Percentiles rank a stretch among this genome's conserved stretches.
Conservation (phyloP, 2,888 invertebrate genomes). For the Crioceris asparagi region DNA sequence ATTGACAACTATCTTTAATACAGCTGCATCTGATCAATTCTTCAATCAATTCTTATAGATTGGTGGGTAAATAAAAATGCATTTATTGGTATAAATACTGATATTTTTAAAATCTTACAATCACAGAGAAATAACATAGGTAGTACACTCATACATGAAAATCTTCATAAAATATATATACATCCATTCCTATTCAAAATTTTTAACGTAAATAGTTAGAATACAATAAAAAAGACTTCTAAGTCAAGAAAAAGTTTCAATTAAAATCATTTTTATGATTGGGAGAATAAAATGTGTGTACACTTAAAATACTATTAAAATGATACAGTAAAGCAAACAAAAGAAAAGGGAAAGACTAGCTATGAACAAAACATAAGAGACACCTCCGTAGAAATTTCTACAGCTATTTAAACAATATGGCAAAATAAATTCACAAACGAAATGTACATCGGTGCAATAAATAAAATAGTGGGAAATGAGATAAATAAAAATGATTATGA, state of each 20-base stretch:
- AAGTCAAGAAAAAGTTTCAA: too few relatives aligned
- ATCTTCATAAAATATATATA: slow-evolving; percentile 23
- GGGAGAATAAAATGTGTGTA: slow-evolving; percentile 15
- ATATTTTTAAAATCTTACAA: slow-evolving; percentile 32
- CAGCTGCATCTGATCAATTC: too few relatives aligned
- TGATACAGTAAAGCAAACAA: slow-evolving; percentile 16
- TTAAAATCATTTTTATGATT: slow-evolving; percentile 31
- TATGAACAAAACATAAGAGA: slow-evolving; percentile 27
- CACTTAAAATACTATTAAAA: too few relatives aligned
- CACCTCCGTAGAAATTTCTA: slow-evolving; percentile 15
- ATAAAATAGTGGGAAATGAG: slow-evolving; percentile 21
- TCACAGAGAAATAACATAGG: slow-evolving; percentile 35
- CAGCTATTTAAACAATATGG: slow-evolving; percentile 29
- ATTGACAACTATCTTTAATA: too few relatives aligned
- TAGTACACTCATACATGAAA: slow-evolving; percentile 31
- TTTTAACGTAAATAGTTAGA: slow-evolving; percentile 21
- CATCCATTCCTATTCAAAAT: slow-evolving; percentile 23
- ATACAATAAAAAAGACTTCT: slow-evolving; percentile 16
- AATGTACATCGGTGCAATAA: slow-evolving; percentile 26
- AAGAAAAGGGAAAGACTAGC: slow-evolving; percentile 27
- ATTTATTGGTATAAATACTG: slow-evolving; percentile 31
- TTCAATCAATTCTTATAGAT: too few relatives aligned
- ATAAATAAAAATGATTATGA: slow-evolving; percentile 17
- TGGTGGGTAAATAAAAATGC: too few relatives aligned
- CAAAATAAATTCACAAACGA: slow-evolving; percentile 33